phyloP scores from a whole-genome alignment of 2,888 invertebrate genomes.

The Drosophila mimetica region DNA sequence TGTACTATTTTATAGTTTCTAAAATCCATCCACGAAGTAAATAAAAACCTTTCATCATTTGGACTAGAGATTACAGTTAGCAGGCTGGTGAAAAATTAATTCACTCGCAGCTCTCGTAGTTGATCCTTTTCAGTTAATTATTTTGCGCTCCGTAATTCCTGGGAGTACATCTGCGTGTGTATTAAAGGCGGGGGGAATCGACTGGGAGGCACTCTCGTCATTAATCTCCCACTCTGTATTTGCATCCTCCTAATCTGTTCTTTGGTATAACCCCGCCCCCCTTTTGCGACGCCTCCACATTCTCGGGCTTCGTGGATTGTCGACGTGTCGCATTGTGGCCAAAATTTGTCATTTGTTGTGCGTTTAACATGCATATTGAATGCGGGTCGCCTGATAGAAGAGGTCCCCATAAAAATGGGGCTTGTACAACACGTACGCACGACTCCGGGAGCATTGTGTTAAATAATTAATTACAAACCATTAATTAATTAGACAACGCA shows the following conservation, averaged over 20 bases:
- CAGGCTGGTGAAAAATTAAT: slow-evolving; percentile 17
- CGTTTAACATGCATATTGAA: slow-evolving; percentile 64
- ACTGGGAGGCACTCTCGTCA: slow-evolving; percentile 6
- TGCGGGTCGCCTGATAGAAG: slow-evolving; percentile 5
- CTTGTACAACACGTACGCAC: slow-evolving; percentile 35
- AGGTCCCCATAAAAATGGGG: background rate
- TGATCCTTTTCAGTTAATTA: slow-evolving; percentile 35
- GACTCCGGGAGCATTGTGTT: slow-evolving; percentile 60
- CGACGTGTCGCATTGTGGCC: slow-evolving; percentile 36
- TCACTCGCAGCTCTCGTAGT: slow-evolving; percentile 2
- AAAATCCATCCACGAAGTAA: too few relatives aligned
- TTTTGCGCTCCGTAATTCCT: slow-evolving; percentile 13
- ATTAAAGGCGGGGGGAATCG: too few relatives aligned
- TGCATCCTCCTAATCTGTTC: slow-evolving; percentile 21
- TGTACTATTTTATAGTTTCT: too few relatives aligned
- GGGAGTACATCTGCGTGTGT: background rate
- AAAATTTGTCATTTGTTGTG: slow-evolving; percentile 57
- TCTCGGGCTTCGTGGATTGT: slow-evolving; percentile 8
- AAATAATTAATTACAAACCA: slow-evolving; percentile 82
- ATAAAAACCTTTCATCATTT: slow-evolving; percentile 2
- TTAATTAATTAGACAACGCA: slow-evolving; percentile 80
- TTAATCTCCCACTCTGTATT: slow-evolving; percentile 29
- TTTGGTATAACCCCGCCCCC: background rate
- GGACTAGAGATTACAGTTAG: background rate
- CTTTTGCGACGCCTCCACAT: background rate